These are phyloP conservation scores for Pachyrhynchus sulphureomaculatus DNA, from an alignment of 1,140 invertebrate genomes.

Conservation along the genomic window DNA sequence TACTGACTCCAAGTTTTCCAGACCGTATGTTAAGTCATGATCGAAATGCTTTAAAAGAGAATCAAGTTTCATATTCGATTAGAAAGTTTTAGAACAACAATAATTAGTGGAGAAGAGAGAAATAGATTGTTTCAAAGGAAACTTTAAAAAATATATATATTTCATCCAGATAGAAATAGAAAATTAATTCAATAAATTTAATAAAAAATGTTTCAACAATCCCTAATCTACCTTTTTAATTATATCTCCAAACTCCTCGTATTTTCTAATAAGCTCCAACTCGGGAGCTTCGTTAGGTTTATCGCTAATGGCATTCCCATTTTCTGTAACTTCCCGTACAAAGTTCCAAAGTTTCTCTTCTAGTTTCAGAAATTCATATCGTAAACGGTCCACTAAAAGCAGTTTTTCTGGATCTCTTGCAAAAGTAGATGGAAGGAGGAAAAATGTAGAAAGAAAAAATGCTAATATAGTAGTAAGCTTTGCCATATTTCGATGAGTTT, in stretches of 20 bases:
- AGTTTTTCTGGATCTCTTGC: constrained; percentile 19
- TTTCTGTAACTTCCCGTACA: constrained; percentile 45
- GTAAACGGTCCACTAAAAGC: constrained; percentile 56
- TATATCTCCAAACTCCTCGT: constrained; percentile 56
- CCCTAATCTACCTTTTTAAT: constrained; percentile 36
- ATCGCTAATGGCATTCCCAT: constrained; percentile 48
- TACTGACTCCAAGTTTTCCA: constrained; percentile 52
- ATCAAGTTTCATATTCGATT: too few relatives aligned
- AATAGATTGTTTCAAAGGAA: too few relatives aligned
- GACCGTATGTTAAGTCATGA: constrained; percentile 44
- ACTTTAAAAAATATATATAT: too few relatives aligned
- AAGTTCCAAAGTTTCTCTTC: constrained; percentile 56
- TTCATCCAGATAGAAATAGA: too few relatives aligned
- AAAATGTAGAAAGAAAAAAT: neutral
- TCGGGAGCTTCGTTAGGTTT: constrained; percentile 32
- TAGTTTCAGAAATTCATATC: constrained; percentile 57
- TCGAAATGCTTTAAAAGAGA: constrained; percentile 17
- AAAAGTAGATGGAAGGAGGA: neutral
- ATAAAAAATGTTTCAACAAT: too few relatives aligned
- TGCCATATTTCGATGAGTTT: neutral
- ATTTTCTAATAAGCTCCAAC: constrained; percentile 58
- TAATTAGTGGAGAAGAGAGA: neutral
- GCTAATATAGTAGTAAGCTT: neutral
- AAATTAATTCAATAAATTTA: too few relatives aligned
- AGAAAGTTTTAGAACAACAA: too few relatives aligned